Conservation (phyloP, 2,113 vertebrate species). For the Elgaria multicarinata region DNA sequence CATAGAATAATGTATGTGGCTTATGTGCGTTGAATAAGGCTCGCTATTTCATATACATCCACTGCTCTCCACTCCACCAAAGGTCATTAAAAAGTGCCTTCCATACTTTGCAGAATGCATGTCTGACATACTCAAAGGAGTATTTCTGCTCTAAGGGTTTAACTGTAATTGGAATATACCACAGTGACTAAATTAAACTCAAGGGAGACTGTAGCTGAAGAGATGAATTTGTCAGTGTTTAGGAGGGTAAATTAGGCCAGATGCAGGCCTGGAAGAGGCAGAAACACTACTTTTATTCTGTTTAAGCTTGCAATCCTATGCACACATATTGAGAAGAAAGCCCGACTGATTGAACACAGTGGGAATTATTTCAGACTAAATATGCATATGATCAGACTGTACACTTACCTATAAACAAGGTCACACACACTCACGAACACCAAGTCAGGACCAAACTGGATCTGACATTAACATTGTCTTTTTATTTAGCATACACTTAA, state of each 20-base stretch:
- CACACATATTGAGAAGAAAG: neutral
- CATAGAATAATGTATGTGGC: slow-evolving; percentile 1
- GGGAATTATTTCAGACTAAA: neutral
- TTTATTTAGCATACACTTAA: neutral
- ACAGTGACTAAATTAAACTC: slow-evolving; percentile 39
- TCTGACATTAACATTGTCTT: neutral
- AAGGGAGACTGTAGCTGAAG: slow-evolving; percentile 36
- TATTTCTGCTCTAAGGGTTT: slow-evolving; percentile 44
- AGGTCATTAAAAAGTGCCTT: slow-evolving; percentile 44
- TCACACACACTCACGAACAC: neutral
- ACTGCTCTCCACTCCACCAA: neutral
- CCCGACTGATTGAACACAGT: neutral
- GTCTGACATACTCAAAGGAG: slow-evolving; percentile 49
- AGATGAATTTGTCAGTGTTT: slow-evolving; percentile 59
- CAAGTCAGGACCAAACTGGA: neutral
- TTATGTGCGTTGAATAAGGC: slow-evolving; percentile 12
- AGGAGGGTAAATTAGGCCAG: neutral
- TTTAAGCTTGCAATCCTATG: neutral
- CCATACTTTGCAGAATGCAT: slow-evolving; percentile 53
- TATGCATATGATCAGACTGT: neutral
- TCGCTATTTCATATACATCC: slow-evolving; percentile 40
- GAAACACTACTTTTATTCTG: neutral
- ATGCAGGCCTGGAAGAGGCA: slow-evolving; percentile 20
- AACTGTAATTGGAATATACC: slow-evolving; percentile 47
- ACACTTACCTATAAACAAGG: neutral